Conservation (phyloP, 2,888 invertebrate species). For the Crocallis elinguaria region DNA sequence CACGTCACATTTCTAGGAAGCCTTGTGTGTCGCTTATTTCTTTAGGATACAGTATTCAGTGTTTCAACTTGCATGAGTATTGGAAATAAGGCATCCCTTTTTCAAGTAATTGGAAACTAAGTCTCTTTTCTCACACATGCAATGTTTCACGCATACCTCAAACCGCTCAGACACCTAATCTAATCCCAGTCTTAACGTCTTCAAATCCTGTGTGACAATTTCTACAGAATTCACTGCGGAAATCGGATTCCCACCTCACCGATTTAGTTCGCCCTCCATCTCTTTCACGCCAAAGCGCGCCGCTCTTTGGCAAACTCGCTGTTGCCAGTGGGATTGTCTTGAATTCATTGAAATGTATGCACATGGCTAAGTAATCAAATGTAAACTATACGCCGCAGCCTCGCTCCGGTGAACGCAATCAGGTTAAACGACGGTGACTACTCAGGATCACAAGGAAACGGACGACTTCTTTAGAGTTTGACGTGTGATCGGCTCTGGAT, state of each 20-base stretch:
- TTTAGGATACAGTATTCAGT: too few relatives aligned
- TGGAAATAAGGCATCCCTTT: too few relatives aligned
- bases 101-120: too few relatives aligned
- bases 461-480: not conserved
- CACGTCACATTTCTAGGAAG: too few relatives aligned
- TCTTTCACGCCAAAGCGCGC: slow-evolving; percentile 18
- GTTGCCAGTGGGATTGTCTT: slow-evolving; percentile 34
- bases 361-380: slow-evolving; percentile 45
- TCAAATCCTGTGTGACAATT: not conserved
- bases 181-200: not conserved
- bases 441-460: not conserved
- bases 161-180: not conserved
- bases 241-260: slow-evolving; percentile 28
- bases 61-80: too few relatives aligned
- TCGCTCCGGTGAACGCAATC: slow-evolving; percentile 7
- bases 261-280: slow-evolving; percentile 20
- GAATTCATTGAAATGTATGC: slow-evolving; percentile 50
- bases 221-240: slow-evolving; percentile 15
- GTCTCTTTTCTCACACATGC: too few relatives aligned
- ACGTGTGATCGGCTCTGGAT: not conserved
- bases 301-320: slow-evolving; percentile 29
- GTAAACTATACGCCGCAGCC: slow-evolving; percentile 27
- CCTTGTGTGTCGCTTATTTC: too few relatives aligned
- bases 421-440: slow-evolving; percentile 5
- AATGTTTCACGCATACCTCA: not conserved